These are phyloP conservation scores for Philereme transversata DNA, from an alignment of 2,888 invertebrate genomes.

Conservation along the genomic window DNA sequence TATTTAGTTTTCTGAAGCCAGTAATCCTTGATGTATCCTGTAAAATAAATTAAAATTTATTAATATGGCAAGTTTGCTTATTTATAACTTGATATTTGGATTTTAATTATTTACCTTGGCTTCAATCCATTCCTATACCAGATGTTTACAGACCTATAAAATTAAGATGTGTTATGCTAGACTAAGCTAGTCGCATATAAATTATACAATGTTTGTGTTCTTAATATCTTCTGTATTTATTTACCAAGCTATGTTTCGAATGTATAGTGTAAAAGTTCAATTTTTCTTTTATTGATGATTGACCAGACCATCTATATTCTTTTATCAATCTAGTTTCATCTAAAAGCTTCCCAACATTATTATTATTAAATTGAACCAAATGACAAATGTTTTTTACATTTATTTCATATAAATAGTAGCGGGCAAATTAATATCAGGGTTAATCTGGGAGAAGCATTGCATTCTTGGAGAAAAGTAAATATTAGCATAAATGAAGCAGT, in stretches of 20 bases:
- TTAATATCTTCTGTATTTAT: no score
- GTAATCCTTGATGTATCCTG: conserved; percentile 41
- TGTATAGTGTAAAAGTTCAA: no score
- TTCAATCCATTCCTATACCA: conserved; percentile 49
- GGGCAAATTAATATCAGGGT: conserved; percentile 37
- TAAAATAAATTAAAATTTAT: conserved; percentile 12
- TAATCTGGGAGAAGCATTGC: conserved; percentile 61
- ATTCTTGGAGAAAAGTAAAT: conserved; percentile 61
- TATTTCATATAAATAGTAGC: neutral
- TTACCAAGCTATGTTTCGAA: no score
- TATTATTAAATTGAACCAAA: neutral
- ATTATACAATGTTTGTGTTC: no score
- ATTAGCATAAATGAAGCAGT: conserved; percentile 47
- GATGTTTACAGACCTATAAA: conserved; percentile 78
- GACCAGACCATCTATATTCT: no score
- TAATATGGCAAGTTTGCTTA: no score
- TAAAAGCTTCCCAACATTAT: neutral
- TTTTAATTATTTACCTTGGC: conserved; percentile 50
- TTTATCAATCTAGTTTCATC: no score
- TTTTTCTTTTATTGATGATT: no score
- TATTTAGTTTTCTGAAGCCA: conserved; percentile 43
- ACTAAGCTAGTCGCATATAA: no score
- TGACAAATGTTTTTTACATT: neutral
- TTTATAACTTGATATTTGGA: neutral
- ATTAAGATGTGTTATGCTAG: conserved; percentile 37